These are phyloP conservation scores for Microplitis mediator DNA, from an alignment of 1,140 invertebrate genomes.

Conservation along the genomic window DNA sequence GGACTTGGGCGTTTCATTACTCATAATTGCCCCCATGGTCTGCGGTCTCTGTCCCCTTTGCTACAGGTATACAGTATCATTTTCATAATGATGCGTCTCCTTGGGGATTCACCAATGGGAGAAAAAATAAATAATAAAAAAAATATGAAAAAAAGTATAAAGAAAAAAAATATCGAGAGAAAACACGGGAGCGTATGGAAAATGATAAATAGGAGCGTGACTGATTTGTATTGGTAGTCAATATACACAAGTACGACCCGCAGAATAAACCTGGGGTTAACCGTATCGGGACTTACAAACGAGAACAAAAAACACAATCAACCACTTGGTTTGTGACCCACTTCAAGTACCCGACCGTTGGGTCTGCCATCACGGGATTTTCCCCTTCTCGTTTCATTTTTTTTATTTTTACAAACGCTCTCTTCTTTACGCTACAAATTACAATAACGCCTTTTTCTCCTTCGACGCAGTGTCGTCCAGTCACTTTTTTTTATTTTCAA, in stretches of 20 bases:
- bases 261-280: background rate
- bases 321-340: slow-evolving; percentile 24
- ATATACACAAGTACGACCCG: background rate
- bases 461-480: too few species aligned
- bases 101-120: slow-evolving; percentile 23
- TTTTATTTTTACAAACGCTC: background rate
- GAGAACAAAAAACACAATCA: slow-evolving; percentile 21
- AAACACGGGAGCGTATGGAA: background rate
- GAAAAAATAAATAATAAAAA: slow-evolving; percentile 11
- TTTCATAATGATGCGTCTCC: slow-evolving; percentile 58
- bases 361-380: background rate
- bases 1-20: slow-evolving; percentile 55
- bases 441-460: too few species aligned
- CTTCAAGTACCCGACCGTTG: slow-evolving; percentile 23
- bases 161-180: background rate
- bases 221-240: background rate
- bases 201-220: background rate
- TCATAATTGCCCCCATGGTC: slow-evolving; percentile 56
- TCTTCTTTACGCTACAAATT: too few species aligned
- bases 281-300: too few species aligned
- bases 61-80: slow-evolving; percentile 52
- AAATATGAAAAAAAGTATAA: background rate
- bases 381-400: slow-evolving; percentile 5
- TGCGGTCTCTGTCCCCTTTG: slow-evolving; percentile 51
- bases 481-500: too few species aligned